Evolutionary conservation across 1,140 invertebrate genomes (phyloP).

Genomic region (Dreissena rostriformis): DNA sequence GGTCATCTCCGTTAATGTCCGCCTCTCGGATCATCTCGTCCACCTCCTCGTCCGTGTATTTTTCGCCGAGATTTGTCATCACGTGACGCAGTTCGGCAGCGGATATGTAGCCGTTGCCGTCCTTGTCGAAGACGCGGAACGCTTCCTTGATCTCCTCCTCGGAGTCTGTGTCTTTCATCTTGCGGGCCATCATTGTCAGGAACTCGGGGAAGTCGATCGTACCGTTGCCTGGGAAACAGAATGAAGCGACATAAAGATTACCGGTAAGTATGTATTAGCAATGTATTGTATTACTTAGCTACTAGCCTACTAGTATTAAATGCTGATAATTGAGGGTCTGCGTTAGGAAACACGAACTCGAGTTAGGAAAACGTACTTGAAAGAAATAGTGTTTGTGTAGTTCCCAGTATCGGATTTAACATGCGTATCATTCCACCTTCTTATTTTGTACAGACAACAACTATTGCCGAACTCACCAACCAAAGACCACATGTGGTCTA

Average conservation of each 20-base stretch:
- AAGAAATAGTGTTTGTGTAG: too few species aligned
- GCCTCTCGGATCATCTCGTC: constrained; percentile 46
- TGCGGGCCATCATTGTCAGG: constrained; percentile 88
- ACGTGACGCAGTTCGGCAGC: constrained; percentile 10
- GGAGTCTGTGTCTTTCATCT: constrained; percentile 99
- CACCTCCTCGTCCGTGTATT: constrained; percentile 35
- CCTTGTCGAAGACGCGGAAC: constrained; percentile 97
- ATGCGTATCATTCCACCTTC: too few species aligned
- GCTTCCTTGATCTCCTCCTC: constrained; percentile 99
- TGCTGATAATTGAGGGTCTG: too few species aligned
- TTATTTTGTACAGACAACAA: too few species aligned
- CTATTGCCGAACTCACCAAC: too few species aligned
- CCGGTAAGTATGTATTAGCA: too few species aligned
- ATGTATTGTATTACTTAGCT: too few species aligned
- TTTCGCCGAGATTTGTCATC: constrained; percentile 48
- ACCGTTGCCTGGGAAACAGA: constrained; percentile 32
- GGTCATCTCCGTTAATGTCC: constrained; percentile 46
- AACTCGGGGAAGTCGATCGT: constrained; percentile 39
- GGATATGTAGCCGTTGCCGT: constrained; percentile 18
- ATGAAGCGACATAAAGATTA: not conserved
- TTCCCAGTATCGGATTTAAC: too few species aligned
- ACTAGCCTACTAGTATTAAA: too few species aligned
- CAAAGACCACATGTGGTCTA: too few species aligned
- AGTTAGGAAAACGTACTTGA: too few species aligned
- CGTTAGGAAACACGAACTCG: too few species aligned